Base-by-base conservation (phyloP, 2,113 vertebrate species). In the Lates calcarifer region DNA sequence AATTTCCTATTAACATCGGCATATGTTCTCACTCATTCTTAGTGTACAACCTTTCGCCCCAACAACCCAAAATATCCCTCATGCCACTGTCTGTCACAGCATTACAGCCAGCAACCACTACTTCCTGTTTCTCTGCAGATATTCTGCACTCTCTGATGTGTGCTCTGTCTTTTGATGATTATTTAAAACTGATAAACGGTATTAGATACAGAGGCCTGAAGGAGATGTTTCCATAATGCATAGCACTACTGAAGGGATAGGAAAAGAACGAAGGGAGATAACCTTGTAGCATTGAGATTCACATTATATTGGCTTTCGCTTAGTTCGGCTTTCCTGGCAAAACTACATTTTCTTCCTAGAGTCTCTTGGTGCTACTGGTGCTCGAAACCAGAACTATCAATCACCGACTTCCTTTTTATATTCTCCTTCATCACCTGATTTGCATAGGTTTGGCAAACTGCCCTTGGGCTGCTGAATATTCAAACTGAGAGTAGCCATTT, bases 401-500 rank as follows among this genome's bases (percentile, higher is more conserved):
- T 91, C 89, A 86, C 65, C 57, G 24, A 26, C 68, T 69, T 68
- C 26, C 49, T 47, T 83, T 77, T 65, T 26, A 57, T 43, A 65
- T 65, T 77, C 76, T 51, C 78, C 81, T 64, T 79, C 79, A 51
- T 51, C 61, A 53, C 66, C 66, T 69, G 55, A 84, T 88, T 78
- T 77, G 70, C 84, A 74, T 68, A 75, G 53, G 31, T 74, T 84
- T 90, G 87, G 84, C 86, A 86, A 81, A 66, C 63, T 83, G 77
- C 85, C 87, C 57, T 51, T 6, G 26, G 53, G 66, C 81, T 87
- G 83, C 69, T 86, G 71, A 86, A 87, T 91, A 90, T 93, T 86
- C 79, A 83, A 75, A 76, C 41, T n/a, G 67, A 35, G 82, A 75
- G 79, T 69, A 72, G 74, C 79, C 87, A 89, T 91, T 93, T 90